Percentiles rank a stretch among this genome's conserved stretches.
These are phyloP conservation scores for Thumatha senex DNA, from an alignment of 2,888 invertebrate genomes.

Conservation along the genomic window DNA sequence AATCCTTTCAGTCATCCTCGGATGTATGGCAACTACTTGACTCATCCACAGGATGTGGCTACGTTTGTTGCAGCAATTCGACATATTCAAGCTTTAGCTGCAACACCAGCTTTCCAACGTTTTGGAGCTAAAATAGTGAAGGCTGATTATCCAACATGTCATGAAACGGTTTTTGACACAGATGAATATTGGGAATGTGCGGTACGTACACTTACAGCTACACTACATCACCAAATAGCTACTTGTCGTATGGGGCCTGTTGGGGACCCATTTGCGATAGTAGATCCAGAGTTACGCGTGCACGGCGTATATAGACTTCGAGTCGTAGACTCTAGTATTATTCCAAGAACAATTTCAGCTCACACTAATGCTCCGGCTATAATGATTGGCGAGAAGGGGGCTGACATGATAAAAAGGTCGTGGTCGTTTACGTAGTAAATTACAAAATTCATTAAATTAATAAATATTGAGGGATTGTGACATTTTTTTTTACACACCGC, in stretches of 20 bases:
- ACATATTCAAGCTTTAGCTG: conserved; percentile 81
- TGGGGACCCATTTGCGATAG: conserved; percentile 85
- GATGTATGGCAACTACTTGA: conserved; percentile 92
- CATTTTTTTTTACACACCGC: too few relatives aligned
- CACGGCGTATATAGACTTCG: conserved; percentile 84
- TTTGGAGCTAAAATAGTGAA: conserved; percentile 81
- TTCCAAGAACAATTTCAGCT: conserved; percentile 85
- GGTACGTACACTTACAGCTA: conserved; percentile 82
- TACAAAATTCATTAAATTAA: background rate
- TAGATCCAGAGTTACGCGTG: conserved; percentile 85
- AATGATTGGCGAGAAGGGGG: conserved; percentile 89
- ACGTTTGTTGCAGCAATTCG: conserved; percentile 85
- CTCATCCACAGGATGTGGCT: conserved; percentile 84
- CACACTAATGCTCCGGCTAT: conserved; percentile 88
- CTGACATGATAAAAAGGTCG: conserved; percentile 84
- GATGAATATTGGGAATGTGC: conserved; percentile 90
- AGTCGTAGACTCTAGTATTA: conserved; percentile 87
- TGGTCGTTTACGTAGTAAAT: background rate
- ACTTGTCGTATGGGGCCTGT: conserved; percentile 89
- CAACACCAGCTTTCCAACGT: conserved; percentile 84
- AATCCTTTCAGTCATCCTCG: conserved; percentile 90
- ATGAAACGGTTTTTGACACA: conserved; percentile 69
- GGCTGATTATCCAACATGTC: conserved; percentile 80
- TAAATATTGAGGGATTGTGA: background rate
- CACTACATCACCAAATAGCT: conserved; percentile 86